Evolutionary conservation across 2,113 vertebrate species (phyloP).

Genomic region (Rhabdornis inornatus): DNA sequence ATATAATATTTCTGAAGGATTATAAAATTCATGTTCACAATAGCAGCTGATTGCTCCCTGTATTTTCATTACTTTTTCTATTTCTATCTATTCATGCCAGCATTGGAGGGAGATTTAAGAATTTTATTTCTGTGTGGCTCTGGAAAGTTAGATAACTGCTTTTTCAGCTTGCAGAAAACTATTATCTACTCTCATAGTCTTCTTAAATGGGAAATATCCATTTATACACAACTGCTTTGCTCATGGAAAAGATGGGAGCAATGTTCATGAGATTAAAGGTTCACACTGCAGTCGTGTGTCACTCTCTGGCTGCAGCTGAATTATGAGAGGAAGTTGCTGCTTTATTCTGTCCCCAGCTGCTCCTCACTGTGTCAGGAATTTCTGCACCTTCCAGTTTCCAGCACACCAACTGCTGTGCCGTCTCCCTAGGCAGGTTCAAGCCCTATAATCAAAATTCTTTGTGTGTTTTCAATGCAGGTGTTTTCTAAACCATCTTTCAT

Average conservation of each 20-base stretch:
- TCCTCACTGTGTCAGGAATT: background rate
- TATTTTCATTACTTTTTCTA: slow-evolving; percentile 32
- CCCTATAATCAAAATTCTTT: background rate
- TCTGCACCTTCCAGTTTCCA: background rate
- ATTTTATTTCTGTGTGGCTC: background rate
- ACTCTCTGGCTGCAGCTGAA: background rate
- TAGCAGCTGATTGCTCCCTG: slow-evolving; percentile 42
- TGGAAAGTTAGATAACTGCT: background rate
- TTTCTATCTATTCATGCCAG: slow-evolving; percentile 10
- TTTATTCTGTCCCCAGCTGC: background rate
- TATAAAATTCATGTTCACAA: slow-evolving; percentile 40
- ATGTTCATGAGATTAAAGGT: background rate
- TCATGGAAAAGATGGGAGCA: background rate
- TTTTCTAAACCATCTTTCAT: background rate
- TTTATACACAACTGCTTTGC: background rate
- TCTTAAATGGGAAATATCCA: background rate
- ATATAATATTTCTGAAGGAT: slow-evolving; percentile 33
- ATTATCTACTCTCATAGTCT: background rate
- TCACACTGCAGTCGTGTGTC: background rate
- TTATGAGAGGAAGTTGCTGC: background rate
- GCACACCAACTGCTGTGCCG: fast-evolving
- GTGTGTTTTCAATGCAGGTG: fast-evolving
- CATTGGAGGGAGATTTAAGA: background rate
- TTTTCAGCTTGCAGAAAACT: background rate
- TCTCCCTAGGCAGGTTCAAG: background rate